Evolutionary conservation across 2,113 vertebrate species (phyloP), one percentile per base, ranked within the genome.

Genomic region (Mirounga angustirostris): DNA sequence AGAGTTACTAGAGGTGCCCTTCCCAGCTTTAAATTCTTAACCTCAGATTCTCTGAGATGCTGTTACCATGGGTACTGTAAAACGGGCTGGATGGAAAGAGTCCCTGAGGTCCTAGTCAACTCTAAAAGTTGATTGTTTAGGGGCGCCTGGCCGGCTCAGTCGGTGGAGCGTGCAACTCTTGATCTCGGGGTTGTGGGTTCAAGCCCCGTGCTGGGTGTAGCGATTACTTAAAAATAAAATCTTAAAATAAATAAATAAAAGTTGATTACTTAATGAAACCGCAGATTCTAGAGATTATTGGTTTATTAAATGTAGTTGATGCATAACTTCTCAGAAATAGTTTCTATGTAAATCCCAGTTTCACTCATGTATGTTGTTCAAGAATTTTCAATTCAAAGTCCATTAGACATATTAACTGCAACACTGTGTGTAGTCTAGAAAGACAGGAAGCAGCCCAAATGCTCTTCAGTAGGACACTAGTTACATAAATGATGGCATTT

Each of bases 371-470:
- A 80, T 11, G 22, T 52, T 67, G 76, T 92, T 80, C 58, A 87
- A 89, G 21, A 89, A 40, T 50, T 86, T 97, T 78, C 74, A 63
- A 50, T 79, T 87, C 79, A 73, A 94, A 83, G 73, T 92, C 65
- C 94, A 71, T 59, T 65, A 4, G 43, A 54, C n/a, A 67, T 52
- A 58, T 85, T 81, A 78, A 65, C 18, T 50, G 18, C 28, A 81
- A 26, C 5, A 74, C 3, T 46, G 30, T 78, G 14, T 28, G 5
- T 13, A 87, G 33, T 19, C 15, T 16, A 50, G 36, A 74, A 82
- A 58, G 67, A 80, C 24, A 71, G 69, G 50, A 40, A 56, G 91
- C n/a, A 65, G 58, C 26, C 58, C 67, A 89, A 89, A 46, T 8
- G 46, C 36, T 95, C 78, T 76, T 50, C 56, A 36, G 22, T 4